These are phyloP conservation scores for Lampris incognitus DNA, from an alignment of 2,113 vertebrate genomes.

Conservation along the genomic window DNA sequence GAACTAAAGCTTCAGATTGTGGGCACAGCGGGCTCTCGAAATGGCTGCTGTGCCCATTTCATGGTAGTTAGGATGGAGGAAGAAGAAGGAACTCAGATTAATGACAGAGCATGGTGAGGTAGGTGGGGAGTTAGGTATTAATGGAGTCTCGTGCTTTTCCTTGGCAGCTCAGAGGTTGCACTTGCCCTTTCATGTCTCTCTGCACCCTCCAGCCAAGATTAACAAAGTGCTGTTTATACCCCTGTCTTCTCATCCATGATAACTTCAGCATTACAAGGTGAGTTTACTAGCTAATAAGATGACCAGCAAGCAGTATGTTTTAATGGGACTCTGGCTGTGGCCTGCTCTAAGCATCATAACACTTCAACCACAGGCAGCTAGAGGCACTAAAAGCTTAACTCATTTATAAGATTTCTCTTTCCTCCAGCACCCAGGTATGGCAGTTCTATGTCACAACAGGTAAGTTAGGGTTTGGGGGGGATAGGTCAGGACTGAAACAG, in stretches of 20 bases:
- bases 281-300: background rate
- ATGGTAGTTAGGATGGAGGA: background rate
- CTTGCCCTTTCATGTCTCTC: slow-evolving; percentile 47
- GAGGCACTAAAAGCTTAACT: slow-evolving; percentile 25
- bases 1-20: slow-evolving; percentile 43
- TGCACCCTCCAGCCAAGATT: slow-evolving; percentile 52
- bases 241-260: slow-evolving; percentile 3
- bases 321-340: slow-evolving; percentile 40
- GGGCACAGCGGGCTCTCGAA: slow-evolving; percentile 18
- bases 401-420: slow-evolving; percentile 55
- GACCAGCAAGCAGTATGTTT: slow-evolving; percentile 44
- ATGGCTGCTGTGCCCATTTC: background rate
- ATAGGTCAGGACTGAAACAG: slow-evolving; percentile 9
- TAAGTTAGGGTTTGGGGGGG: slow-evolving; percentile 6
- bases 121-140: slow-evolving; percentile 17
- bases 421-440: slow-evolving; percentile 31
- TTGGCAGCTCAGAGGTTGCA: slow-evolving; percentile 35
- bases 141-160: slow-evolving; percentile 29
- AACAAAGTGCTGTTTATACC: slow-evolving; percentile 41
- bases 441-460: slow-evolving; percentile 29
- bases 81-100: background rate
- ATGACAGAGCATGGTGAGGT: background rate
- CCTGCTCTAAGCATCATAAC: slow-evolving; percentile 26
- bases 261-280: slow-evolving; percentile 5
- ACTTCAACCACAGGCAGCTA: slow-evolving; percentile 49